Evolutionary conservation across 2,113 vertebrate genomes (phyloP).

Genomic region (Dromas ardeola): DNA sequence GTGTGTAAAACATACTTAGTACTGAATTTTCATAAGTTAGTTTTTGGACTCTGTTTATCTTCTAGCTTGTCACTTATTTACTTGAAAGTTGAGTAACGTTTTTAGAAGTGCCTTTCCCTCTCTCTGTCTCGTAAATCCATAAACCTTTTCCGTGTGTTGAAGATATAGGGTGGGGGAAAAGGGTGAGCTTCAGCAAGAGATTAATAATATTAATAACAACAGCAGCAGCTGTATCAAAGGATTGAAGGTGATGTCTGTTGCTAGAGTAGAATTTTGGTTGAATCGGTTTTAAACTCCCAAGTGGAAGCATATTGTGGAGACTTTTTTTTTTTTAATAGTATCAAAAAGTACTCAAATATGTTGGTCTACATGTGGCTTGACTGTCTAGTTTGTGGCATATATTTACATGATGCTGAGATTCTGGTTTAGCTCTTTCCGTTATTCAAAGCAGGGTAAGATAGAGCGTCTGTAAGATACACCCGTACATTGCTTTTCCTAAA

Average conservation of each 20-base stretch:
- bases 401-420: not conserved
- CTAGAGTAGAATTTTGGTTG: not conserved
- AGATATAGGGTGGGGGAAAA: fast-evolving
- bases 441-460: not conserved
- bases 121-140: not conserved
- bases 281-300: not conserved
- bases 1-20: not conserved
- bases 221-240: not conserved
- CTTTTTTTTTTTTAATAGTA: not conserved
- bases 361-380: not conserved
- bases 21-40: not conserved
- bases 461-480: not conserved
- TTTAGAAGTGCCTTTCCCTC: not conserved
- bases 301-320: not conserved
- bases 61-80: slow-evolving; percentile 21
- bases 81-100: not conserved
- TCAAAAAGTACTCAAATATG: not conserved
- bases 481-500: not conserved
- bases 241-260: not conserved
- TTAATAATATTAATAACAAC: not conserved
- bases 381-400: not conserved
- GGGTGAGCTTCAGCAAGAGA: not conserved
- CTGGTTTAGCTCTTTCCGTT: not conserved
- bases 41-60: slow-evolving; percentile 12
- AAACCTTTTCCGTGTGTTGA: not conserved